These are phyloP conservation scores for Cyclophora albipunctata DNA, from an alignment of 2,888 invertebrate species.

Conservation along the genomic window DNA sequence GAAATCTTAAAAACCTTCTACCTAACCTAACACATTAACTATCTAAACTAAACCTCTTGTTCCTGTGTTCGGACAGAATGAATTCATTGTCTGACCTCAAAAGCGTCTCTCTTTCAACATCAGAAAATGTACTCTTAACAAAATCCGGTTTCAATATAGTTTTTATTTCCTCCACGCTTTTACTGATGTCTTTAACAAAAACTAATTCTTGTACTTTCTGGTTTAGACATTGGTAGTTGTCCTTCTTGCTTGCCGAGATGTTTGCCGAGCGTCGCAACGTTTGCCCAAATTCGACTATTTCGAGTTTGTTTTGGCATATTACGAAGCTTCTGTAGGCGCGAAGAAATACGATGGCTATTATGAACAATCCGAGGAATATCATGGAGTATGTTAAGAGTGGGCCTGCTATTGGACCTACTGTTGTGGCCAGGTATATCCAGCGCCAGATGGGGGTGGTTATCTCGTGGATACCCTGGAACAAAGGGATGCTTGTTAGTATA, in stretches of 20 bases:
- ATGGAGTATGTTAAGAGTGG: conserved; percentile 83
- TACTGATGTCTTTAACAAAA: conserved; percentile 37
- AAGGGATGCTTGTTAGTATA: not conserved
- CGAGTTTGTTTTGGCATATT: conserved; percentile 80
- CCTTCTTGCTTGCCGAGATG: conserved; percentile 74
- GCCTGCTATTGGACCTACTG: conserved; percentile 82
- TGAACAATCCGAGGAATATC: conserved; percentile 80
- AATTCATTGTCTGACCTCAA: conserved; percentile 58
- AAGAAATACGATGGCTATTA: conserved; percentile 80
- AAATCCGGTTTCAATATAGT: conserved; percentile 43
- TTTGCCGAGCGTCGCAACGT: conserved; percentile 81
- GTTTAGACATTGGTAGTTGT: conserved; percentile 60
- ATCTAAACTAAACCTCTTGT: conserved; percentile 35
- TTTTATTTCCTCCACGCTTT: conserved; percentile 47
- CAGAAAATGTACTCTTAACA: conserved; percentile 44
- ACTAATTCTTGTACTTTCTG: conserved; percentile 39
- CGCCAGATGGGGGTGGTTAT: conserved; percentile 85
- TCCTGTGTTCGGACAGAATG: conserved; percentile 49
- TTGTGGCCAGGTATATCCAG: conserved; percentile 87
- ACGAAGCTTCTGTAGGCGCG: conserved; percentile 85
- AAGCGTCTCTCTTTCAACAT: conserved; percentile 50
- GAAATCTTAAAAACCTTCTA: too few species aligned
- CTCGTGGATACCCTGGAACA: conserved; percentile 82
- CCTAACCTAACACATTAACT: conserved; percentile 8
- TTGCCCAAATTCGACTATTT: conserved; percentile 85